Evolutionary conservation across 2,888 invertebrate species (phyloP).

Genomic region (Xestia sexstrigata): DNA sequence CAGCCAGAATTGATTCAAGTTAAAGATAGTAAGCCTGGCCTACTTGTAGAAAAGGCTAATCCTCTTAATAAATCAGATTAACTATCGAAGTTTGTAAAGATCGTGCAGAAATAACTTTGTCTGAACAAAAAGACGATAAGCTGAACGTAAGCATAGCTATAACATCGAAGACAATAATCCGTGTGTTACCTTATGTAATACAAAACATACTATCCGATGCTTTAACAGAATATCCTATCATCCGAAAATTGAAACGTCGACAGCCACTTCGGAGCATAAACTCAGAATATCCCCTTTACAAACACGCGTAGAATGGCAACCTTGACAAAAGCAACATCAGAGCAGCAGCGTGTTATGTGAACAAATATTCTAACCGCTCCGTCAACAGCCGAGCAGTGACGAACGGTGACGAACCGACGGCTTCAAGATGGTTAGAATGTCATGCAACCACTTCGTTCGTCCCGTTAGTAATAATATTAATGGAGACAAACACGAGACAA

Average conservation of each 20-base stretch:
- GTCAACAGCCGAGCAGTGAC: conserved; percentile 55
- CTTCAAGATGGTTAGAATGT: conserved; percentile 52
- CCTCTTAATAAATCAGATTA: conserved; percentile 31
- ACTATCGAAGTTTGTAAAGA: conserved; percentile 17
- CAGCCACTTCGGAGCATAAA: conserved; percentile 44
- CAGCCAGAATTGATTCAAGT: conserved; percentile 11
- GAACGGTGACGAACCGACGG: conserved; percentile 49
- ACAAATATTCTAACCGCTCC: conserved; percentile 63
- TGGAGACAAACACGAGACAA: conserved; percentile 54
- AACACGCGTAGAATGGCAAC: conserved; percentile 56
- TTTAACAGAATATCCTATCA: conserved; percentile 43
- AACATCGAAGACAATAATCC: not conserved
- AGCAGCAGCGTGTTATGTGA: conserved; percentile 51
- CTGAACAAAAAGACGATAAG: not conserved
- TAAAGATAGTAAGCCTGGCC: conserved; percentile 2
- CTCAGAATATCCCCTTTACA: conserved; percentile 56
- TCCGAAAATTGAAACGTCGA: conserved; percentile 55
- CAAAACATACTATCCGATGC: conserved; percentile 23
- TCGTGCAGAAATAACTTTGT: conserved; percentile 8
- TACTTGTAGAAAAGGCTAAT: conserved; percentile 15
- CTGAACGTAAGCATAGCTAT: conserved; percentile 4
- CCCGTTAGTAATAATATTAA: conserved; percentile 53
- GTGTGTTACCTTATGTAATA: conserved; percentile 17
- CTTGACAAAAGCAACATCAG: conserved; percentile 58
- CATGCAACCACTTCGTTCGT: conserved; percentile 56